Conservation (phyloP, 2,888 invertebrate species). For the Sinopyrophorus schimmeli region DNA sequence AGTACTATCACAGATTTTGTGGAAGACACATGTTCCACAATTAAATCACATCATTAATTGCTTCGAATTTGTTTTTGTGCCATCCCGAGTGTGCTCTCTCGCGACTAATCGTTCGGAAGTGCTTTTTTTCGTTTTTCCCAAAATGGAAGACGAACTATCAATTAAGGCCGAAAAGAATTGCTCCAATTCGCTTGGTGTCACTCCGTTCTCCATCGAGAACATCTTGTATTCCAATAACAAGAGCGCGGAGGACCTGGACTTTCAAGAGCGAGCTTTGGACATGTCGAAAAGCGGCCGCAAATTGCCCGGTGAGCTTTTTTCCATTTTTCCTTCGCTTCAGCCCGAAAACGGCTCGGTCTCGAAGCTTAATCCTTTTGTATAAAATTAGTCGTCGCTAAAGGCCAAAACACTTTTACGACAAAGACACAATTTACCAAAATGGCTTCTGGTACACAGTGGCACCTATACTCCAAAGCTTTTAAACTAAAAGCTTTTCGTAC, state of each 20-base stretch:
- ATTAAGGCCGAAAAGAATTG: constrained; percentile 29
- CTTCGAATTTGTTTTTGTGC: too few relatives aligned
- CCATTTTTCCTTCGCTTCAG: too few relatives aligned
- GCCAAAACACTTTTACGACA: constrained; percentile 23
- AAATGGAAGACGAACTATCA: constrained; percentile 28
- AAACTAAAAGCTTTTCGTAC: constrained; percentile 49
- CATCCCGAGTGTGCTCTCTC: too few relatives aligned
- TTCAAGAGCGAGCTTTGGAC: constrained; percentile 52
- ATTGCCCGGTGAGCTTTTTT: constrained; percentile 8
- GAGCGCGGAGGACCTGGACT: constrained; percentile 37
- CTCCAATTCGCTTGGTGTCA: constrained; percentile 48
- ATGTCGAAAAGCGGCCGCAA: constrained; percentile 50
- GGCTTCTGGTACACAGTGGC: constrained; percentile 47
- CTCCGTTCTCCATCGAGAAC: constrained; percentile 75
- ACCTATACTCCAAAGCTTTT: constrained; percentile 46
- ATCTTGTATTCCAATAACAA: constrained; percentile 64
- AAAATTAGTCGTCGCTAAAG: constrained; percentile 30
- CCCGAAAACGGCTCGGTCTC: too few relatives aligned
- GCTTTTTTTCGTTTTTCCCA: too few relatives aligned
- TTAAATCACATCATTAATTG: too few relatives aligned
- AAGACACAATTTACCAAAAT: constrained; percentile 38
- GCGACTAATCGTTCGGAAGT: too few relatives aligned
- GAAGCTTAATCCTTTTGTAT: constrained; percentile 23
- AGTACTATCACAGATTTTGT: constrained; percentile 47
- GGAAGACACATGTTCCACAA: constrained; percentile 20